Percentiles rank a stretch among this genome's conserved stretches.
Evolutionary conservation across 2,797 vertebrate genomes (phyloP).

Genomic region (Mus spretus): DNA sequence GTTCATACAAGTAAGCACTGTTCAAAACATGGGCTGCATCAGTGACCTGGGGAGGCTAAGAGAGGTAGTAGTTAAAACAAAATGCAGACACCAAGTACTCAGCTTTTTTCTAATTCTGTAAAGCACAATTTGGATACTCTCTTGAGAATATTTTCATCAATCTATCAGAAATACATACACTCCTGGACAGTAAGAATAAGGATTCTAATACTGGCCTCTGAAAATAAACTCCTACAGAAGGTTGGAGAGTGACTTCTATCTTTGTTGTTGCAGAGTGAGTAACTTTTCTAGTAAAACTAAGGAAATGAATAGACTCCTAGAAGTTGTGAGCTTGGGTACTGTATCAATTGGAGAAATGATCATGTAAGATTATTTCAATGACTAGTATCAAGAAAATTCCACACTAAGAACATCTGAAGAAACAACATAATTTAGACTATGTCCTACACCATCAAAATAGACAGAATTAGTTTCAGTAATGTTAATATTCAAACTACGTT

Average conservation of each 20-base stretch:
- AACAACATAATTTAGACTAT: neutral
- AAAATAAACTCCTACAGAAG: neutral
- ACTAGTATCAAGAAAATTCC: neutral
- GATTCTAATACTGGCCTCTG: neutral
- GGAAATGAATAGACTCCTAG: neutral
- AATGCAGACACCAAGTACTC: neutral
- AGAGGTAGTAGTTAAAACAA: neutral
- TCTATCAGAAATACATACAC: neutral
- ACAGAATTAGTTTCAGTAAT: neutral
- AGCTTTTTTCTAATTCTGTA: neutral
- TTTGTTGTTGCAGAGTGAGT: neutral
- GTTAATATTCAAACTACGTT: neutral
- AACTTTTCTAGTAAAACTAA: neutral
- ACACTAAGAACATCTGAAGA: neutral
- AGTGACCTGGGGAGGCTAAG: neutral
- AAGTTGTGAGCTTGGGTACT: neutral
- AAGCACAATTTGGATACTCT: neutral
- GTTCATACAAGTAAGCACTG: neutral
- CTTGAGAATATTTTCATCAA: neutral
- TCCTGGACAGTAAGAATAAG: neutral
- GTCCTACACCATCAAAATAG: neutral
- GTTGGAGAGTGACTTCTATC: too few species aligned
- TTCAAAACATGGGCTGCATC: neutral
- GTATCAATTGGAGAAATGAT: neutral
- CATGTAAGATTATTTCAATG: neutral